Percentiles rank a stretch among this genome's conserved stretches.
Evolutionary conservation across 1,140 invertebrate genomes (phyloP).

Genomic region (Drosophila ogumai): DNA sequence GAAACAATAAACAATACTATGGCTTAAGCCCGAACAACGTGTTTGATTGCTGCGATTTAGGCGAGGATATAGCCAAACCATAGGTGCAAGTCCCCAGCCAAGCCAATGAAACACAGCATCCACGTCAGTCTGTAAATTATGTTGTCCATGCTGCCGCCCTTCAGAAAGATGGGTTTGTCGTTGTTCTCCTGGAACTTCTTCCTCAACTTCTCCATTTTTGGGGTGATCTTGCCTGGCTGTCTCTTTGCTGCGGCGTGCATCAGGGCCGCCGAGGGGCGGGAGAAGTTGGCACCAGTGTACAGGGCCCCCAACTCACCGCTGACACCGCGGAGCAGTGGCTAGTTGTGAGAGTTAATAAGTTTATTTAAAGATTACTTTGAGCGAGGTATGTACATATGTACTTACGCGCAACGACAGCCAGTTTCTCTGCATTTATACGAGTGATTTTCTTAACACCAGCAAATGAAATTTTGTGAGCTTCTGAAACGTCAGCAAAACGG

Average conservation of each 20-base stretch:
- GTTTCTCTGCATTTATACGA: constrained; percentile 59
- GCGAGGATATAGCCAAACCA: constrained; percentile 54
- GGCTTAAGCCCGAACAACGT: background rate
- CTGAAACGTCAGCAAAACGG: background rate
- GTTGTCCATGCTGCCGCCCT: constrained; percentile 87
- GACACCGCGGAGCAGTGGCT: constrained; percentile 42
- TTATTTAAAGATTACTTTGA: background rate
- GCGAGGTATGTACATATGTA: too few species aligned
- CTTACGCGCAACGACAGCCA: constrained; percentile 53
- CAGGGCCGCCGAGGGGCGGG: constrained; percentile 13
- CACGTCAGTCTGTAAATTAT: constrained; percentile 86
- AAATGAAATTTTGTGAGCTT: constrained; percentile 18
- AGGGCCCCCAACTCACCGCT: constrained; percentile 9
- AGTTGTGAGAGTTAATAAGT: background rate
- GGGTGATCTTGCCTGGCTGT: constrained; percentile 39
- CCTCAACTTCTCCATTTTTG: constrained; percentile 81
- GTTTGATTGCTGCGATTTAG: constrained; percentile 4
- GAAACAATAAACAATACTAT: background rate
- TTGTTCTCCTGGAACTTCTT: constrained; percentile 85
- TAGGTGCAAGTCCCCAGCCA: constrained; percentile 55
- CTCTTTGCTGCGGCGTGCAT: constrained; percentile 6
- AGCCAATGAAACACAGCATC: constrained; percentile 80
- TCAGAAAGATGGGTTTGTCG: constrained; percentile 87
- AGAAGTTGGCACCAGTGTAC: background rate
- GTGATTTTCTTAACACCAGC: background rate